A percentile compares a stretch with the other conserved stretches of the same genome.
phyloP scores from a whole-genome alignment of 2,797 vertebrate genomes.

The Catostomus latipinnis region DNA sequence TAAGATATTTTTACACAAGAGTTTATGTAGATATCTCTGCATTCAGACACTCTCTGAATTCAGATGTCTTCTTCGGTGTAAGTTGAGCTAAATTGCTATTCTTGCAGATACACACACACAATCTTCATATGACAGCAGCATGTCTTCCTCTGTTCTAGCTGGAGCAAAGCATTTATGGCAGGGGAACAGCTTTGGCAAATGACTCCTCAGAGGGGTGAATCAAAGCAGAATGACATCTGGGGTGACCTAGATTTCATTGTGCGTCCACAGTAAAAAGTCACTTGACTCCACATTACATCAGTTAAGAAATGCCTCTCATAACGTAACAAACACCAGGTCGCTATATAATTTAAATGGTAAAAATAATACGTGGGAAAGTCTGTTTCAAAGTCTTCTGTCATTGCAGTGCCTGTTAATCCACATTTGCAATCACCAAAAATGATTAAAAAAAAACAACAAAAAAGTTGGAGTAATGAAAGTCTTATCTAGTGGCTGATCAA shows the following conservation, averaged over 20 bases:
- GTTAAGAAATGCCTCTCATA: conserved; percentile 45
- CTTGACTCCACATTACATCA: conserved; percentile 48
- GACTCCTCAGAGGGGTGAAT: conserved; percentile 43
- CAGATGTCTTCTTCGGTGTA: conserved; percentile 42
- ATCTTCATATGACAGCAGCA: background rate
- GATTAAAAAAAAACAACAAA: conserved; percentile 3
- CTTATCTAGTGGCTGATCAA: no score
- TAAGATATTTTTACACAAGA: conserved; percentile 23
- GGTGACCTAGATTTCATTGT: conserved; percentile 65
- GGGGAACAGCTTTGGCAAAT: conserved; percentile 46
- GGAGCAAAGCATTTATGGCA: conserved; percentile 47
- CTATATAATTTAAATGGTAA: conserved; percentile 37
- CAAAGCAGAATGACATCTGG: conserved; percentile 65
- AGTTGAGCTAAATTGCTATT: conserved; percentile 47
- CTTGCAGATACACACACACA: conserved; percentile 1
- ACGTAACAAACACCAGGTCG: conserved; percentile 31
- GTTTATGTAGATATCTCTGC: conserved; percentile 38
- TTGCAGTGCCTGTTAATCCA: background rate
- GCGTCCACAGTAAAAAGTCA: conserved; percentile 41
- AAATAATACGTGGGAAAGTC: conserved; percentile 9
- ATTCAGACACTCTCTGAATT: conserved; percentile 20
- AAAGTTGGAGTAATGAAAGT: conserved; percentile 27
- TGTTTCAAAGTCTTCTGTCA: conserved; percentile 23
- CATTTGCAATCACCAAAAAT: background rate
- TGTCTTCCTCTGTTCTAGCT: conserved; percentile 35